Evolutionary conservation across 2,888 invertebrate species (phyloP).

Genomic region (Pardosa pseudoannulata): DNA sequence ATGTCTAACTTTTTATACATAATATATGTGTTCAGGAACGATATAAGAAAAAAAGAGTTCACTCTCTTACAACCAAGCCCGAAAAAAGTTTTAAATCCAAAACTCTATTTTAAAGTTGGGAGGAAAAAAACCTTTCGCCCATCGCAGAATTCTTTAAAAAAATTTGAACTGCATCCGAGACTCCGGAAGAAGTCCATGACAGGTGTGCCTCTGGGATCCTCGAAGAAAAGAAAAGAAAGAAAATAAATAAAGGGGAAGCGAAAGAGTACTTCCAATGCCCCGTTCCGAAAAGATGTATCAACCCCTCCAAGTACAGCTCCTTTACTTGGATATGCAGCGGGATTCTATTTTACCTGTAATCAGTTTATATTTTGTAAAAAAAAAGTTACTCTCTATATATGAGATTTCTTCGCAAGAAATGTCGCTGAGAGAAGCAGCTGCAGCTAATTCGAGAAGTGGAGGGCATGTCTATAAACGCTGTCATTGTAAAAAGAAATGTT

Average conservation of each 20-base stretch:
- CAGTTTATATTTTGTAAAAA: too few species aligned
- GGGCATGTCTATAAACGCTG: too few species aligned
- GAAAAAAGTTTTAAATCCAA: background rate
- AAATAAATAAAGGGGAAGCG: too few species aligned
- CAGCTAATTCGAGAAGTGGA: too few species aligned
- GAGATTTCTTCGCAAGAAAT: too few species aligned
- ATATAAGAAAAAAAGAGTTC: background rate
- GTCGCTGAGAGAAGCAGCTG: too few species aligned
- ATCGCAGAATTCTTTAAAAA: constrained; percentile 29
- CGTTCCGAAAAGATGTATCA: constrained; percentile 42
- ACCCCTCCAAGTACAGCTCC: constrained; percentile 25
- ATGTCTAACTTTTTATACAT: too few species aligned
- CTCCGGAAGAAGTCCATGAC: constrained; percentile 34
- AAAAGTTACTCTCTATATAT: too few species aligned
- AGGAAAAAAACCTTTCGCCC: constrained; percentile 25
- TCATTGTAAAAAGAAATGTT: too few species aligned
- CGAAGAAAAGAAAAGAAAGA: constrained; percentile 15
- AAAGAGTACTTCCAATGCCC: constrained; percentile 45
- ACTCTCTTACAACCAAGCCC: background rate
- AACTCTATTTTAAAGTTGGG: constrained; percentile 16
- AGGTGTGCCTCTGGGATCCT: constrained; percentile 40
- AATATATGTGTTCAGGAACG: too few species aligned
- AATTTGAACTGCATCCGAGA: constrained; percentile 15
- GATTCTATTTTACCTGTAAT: constrained; percentile 22
- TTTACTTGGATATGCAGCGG: constrained; percentile 12